These are phyloP conservation scores for Brachionus manjavacas DNA, from an alignment of 1,140 invertebrate genomes.

Conservation along the genomic window DNA sequence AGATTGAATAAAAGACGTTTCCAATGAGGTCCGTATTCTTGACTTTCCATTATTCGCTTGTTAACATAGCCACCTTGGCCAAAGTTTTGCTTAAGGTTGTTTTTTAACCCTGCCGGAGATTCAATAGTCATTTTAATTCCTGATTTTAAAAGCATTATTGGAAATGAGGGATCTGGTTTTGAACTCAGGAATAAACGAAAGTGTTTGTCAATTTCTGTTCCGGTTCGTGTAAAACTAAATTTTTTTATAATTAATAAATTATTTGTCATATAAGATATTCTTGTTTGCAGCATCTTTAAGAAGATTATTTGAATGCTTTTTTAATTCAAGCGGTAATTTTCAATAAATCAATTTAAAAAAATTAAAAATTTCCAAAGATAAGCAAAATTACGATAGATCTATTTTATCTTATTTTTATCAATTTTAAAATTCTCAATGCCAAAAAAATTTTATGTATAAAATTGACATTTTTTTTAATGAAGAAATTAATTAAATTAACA, in stretches of 20 bases:
- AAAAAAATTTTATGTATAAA: too few species aligned
- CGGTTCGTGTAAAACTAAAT: conserved; percentile 49
- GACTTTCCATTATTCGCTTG: neutral
- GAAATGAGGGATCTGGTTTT: conserved; percentile 50
- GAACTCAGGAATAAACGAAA: conserved; percentile 56
- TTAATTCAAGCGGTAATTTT: too few species aligned
- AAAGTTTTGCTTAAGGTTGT: conserved; percentile 54
- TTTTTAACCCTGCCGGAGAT: conserved; percentile 79
- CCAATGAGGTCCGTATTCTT: conserved; percentile 62
- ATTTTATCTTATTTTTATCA: too few species aligned
- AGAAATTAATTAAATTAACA: too few species aligned
- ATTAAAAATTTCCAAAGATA: too few species aligned
- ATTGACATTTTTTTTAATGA: too few species aligned
- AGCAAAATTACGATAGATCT: too few species aligned
- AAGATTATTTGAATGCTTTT: too few species aligned
- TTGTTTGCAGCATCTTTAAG: too few species aligned
- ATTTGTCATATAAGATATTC: neutral
- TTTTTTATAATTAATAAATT: neutral
- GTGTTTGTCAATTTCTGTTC: conserved; percentile 51
- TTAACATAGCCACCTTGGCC: neutral
- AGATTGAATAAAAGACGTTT: conserved; percentile 53
- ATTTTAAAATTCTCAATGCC: too few species aligned
- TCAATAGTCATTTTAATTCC: conserved; percentile 96
- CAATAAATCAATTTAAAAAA: too few species aligned
- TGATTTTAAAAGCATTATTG: conserved; percentile 65